Percentiles rank a stretch among this genome's conserved stretches.
These are phyloP conservation scores for Alexandromys fortis DNA, from an alignment of 2,113 vertebrate genomes.

Conservation along the genomic window DNA sequence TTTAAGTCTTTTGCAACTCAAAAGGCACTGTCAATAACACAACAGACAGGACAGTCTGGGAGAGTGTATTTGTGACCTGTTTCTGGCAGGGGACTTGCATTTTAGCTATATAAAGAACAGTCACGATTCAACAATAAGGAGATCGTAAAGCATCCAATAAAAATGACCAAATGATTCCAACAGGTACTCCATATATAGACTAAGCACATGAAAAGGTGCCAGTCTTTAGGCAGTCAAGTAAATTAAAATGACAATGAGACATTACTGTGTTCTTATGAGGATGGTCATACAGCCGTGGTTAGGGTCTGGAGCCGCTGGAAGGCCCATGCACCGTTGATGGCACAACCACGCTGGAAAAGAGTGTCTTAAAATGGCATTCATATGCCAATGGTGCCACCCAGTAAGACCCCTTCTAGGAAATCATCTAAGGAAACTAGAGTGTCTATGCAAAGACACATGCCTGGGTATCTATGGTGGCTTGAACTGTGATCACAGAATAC, in stretches of 20 bases:
- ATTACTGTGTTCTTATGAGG: neutral
- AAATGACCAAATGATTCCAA: neutral
- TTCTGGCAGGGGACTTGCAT: neutral
- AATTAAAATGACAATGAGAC: neutral
- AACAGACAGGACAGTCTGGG: neutral
- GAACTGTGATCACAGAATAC: neutral
- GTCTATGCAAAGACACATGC: neutral
- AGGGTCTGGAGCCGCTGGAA: neutral
- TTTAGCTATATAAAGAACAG: neutral
- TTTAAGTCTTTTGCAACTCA: neutral
- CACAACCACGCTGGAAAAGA: neutral
- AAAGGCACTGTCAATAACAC: neutral
- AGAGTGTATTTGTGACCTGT: neutral
- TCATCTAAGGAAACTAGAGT: neutral
- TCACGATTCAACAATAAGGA: neutral
- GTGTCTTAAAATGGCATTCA: conserved; percentile 17
- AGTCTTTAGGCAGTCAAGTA: neutral
- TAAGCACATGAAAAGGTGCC: neutral
- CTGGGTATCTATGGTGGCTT: neutral
- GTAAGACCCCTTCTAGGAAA: neutral
- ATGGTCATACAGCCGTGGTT: neutral
- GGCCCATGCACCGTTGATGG: neutral
- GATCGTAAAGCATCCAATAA: neutral
- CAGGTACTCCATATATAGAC: neutral
- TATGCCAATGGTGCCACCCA: neutral